Conservation (phyloP, 23 tunicate species). For the Botrylloides violaceus region DNA sequence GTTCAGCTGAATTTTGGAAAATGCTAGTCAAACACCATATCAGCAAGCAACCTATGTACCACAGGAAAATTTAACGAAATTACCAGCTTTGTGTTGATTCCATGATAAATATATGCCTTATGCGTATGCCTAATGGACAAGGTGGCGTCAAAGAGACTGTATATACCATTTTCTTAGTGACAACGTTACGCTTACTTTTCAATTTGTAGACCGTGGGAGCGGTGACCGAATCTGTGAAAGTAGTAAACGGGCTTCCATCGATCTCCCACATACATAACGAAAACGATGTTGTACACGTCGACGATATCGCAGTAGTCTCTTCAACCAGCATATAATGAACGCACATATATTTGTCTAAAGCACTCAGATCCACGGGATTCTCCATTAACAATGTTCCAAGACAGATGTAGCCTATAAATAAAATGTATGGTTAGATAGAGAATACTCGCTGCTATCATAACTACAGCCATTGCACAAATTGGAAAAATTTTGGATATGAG, state of each 20-base stretch:
- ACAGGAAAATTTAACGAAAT: too few relatives aligned
- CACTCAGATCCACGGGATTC: neutral
- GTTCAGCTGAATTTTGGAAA: too few relatives aligned
- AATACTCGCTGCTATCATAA: too few relatives aligned
- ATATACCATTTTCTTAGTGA: too few relatives aligned
- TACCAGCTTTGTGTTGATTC: too few relatives aligned
- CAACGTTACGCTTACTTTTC: neutral
- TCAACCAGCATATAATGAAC: constrained; percentile 12
- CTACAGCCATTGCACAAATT: neutral
- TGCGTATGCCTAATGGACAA: too few relatives aligned
- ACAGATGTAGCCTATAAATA: constrained; percentile 14
- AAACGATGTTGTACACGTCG: too few relatives aligned
- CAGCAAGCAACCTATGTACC: too few relatives aligned
- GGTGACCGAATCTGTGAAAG: constrained; percentile 5
- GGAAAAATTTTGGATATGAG: neutral
- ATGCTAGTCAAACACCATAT: too few relatives aligned
- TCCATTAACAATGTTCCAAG: neutral
- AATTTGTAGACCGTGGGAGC: constrained; percentile 7
- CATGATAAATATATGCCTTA: too few relatives aligned
- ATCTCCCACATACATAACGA: constrained; percentile 1
- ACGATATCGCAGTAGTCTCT: neutral
- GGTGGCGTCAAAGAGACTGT: too few relatives aligned
- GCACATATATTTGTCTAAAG: neutral
- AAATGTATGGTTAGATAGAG: too few relatives aligned
- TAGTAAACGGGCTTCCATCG: constrained; percentile 4